phyloP scores from a whole-genome alignment of 2,797 vertebrate genomes.

The Oreochromis grahami region DNA sequence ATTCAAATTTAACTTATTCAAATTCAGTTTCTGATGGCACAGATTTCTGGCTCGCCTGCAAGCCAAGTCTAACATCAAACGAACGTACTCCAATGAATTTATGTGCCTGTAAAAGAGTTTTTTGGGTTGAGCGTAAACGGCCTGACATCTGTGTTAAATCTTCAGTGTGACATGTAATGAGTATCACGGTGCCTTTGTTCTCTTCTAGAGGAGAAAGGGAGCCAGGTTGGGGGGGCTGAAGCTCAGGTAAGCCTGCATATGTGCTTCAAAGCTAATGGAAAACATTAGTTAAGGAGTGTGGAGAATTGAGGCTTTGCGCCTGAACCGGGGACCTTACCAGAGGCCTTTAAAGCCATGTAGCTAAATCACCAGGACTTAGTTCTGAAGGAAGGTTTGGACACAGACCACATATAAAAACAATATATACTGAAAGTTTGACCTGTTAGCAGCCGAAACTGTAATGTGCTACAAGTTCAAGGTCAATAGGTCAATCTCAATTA shows the following conservation, averaged over 20 bases:
- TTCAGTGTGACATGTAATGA: constrained; percentile 57
- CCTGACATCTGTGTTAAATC: constrained; percentile 76
- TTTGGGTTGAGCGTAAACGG: constrained; percentile 47
- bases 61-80: constrained; percentile 65
- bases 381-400: neutral
- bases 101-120: constrained; percentile 69
- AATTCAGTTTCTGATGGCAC: no score
- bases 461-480: neutral
- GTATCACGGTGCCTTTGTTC: constrained; percentile 71
- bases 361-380: neutral
- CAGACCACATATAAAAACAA: neutral
- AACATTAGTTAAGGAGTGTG: constrained; percentile 28
- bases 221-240: constrained; percentile 46
- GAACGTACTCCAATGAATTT: constrained; percentile 63
- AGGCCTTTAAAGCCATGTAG: constrained; percentile 16
- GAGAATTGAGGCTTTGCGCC: neutral
- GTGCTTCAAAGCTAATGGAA: constrained; percentile 38
- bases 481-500: neutral
- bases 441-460: neutral
- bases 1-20: no score
- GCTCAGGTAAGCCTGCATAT: constrained; percentile 46
- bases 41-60: neutral
- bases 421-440: neutral
- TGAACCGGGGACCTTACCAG: constrained; percentile 10
- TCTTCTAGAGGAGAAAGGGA: constrained; percentile 23